Percentiles rank a stretch among this genome's conserved stretches.
Evolutionary conservation across 2,113 vertebrate genomes (phyloP).

Genomic region (Pluvialis apricaria): DNA sequence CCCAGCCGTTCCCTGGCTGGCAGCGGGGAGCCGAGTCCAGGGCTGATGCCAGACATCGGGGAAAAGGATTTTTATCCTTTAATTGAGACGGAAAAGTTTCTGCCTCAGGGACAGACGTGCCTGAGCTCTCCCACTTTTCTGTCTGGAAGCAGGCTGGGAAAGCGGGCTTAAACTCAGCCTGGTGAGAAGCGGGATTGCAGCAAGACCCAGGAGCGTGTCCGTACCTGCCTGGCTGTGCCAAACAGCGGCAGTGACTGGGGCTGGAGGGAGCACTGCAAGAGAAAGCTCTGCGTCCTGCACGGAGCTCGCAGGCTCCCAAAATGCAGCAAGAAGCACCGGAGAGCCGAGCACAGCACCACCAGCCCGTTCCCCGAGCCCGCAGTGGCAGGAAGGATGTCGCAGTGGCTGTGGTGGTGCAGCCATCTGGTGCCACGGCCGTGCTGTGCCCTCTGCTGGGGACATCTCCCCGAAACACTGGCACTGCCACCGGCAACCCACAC

Average conservation of each 20-base stretch:
- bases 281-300: fast-evolving
- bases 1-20: not conserved
- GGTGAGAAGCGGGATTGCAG: not conserved
- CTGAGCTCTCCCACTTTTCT: not conserved
- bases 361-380: fast-evolving
- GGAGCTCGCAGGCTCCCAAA: not conserved
- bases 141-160: not conserved
- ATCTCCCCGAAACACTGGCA: not conserved
- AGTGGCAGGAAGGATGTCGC: fast-evolving
- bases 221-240: not conserved
- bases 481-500: fast-evolving
- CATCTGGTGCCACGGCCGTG: not conserved
- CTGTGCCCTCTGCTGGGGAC: constrained; percentile 64
- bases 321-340: fast-evolving
- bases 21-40: not conserved
- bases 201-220: fast-evolving
- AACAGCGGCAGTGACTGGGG: fast-evolving
- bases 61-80: not conserved
- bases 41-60: not conserved
- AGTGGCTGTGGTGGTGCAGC: not conserved
- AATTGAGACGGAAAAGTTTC: not conserved
- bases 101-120: not conserved
- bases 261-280: no score
- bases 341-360: fast-evolving
- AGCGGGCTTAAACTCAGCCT: not conserved